phyloP scores from a whole-genome alignment of 2,113 vertebrate species.

The Cariama cristata region DNA sequence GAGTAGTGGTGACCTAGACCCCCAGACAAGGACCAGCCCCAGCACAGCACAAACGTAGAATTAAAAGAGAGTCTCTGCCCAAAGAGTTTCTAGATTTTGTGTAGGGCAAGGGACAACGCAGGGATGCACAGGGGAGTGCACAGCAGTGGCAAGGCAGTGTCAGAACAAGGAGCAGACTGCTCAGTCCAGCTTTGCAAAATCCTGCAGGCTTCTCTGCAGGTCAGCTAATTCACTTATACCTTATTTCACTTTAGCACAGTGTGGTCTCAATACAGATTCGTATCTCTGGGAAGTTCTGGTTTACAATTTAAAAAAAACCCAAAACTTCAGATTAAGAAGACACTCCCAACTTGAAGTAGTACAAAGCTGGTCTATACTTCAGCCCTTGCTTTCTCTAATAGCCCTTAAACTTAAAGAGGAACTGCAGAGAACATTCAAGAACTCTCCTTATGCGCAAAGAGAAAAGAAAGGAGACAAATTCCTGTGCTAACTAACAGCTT shows the following conservation, averaged over 20 bases:
- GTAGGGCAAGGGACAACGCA: not conserved
- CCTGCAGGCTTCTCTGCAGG: not conserved
- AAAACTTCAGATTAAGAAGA: not conserved
- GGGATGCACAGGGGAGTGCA: not conserved
- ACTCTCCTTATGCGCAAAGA: not conserved
- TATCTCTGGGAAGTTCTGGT: not conserved
- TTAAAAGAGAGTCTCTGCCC: not conserved
- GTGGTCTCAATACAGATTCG: not conserved
- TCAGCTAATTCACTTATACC: not conserved
- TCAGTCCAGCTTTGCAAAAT: not conserved
- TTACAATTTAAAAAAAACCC: not conserved
- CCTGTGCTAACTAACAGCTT: not conserved
- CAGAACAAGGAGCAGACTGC: not conserved
- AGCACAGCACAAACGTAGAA: not conserved
- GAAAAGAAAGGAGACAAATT: not conserved
- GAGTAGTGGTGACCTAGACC: not conserved
- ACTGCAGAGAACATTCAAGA: not conserved
- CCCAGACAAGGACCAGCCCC: not conserved
- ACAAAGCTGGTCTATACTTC: not conserved
- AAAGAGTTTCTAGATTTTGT: not conserved
- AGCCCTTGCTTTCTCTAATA: not conserved
- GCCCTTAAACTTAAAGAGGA: not conserved
- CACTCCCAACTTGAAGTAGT: not conserved
- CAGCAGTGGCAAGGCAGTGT: not conserved
- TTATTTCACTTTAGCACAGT: not conserved